Evolutionary conservation across 1,140 invertebrate species (phyloP).

Genomic region (Ceratina australensis): DNA sequence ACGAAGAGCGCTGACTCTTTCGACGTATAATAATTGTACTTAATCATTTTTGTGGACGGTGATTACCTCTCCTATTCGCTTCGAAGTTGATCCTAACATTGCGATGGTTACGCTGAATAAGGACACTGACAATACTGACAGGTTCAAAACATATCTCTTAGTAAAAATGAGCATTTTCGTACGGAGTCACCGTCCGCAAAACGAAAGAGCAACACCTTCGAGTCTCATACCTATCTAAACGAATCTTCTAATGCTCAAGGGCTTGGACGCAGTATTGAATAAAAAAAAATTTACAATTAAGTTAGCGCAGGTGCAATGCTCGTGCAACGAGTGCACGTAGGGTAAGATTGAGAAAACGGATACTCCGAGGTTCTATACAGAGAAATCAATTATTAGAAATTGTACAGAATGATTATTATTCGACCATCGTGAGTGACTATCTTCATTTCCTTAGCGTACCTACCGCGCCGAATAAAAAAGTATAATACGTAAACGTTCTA

Average conservation of each 20-base stretch:
- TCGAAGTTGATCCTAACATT: slow-evolving; percentile 7
- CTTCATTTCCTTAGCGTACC: slow-evolving; percentile 43
- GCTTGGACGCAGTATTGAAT: slow-evolving; percentile 59
- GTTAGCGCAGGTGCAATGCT: slow-evolving; percentile 54
- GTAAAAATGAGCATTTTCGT: not conserved
- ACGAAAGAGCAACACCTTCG: slow-evolving; percentile 34
- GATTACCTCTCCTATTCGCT: slow-evolving; percentile 21
- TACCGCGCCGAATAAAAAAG: slow-evolving; percentile 46
- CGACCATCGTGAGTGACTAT: slow-evolving; percentile 48
- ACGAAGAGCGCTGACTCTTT: slow-evolving; percentile 32
- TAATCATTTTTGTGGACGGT: slow-evolving; percentile 54
- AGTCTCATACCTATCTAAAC: slow-evolving; percentile 30
- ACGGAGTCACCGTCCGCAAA: slow-evolving; percentile 38
- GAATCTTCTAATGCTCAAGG: slow-evolving; percentile 64
- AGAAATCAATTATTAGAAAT: slow-evolving; percentile 3
- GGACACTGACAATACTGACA: not conserved
- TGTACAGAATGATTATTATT: slow-evolving; percentile 45
- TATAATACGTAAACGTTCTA: slow-evolving; percentile 26
- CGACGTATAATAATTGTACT: slow-evolving; percentile 50
- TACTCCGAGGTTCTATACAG: slow-evolving; percentile 27
- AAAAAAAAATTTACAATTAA: slow-evolving; percentile 39
- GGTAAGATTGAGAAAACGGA: slow-evolving; percentile 16
- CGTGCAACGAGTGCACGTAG: slow-evolving; percentile 60
- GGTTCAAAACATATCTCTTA: slow-evolving; percentile 41
- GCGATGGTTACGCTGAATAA: not conserved